Conservation (phyloP, 2,113 vertebrate species). For the Phyllostomus hastatus region DNA sequence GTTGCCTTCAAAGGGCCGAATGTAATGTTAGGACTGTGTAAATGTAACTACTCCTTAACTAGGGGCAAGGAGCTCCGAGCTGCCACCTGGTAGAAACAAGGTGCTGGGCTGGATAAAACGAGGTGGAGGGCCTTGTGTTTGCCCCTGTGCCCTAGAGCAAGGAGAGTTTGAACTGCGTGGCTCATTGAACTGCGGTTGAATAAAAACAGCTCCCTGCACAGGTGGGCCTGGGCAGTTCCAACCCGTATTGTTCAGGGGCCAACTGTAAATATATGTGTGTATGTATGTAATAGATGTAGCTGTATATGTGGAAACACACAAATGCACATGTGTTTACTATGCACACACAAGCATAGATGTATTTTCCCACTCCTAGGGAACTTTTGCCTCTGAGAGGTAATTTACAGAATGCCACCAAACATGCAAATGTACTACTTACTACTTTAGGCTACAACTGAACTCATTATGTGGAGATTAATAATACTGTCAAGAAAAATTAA, state of each 20-base stretch:
- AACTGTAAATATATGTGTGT: not conserved
- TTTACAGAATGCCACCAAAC: not conserved
- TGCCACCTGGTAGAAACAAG: too few species aligned
- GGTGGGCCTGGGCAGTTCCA: not conserved
- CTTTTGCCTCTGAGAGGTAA: not conserved
- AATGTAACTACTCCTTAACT: too few species aligned
- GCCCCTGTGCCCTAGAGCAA: not conserved
- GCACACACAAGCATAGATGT: not conserved
- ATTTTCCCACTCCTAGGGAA: not conserved
- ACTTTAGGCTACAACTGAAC: not conserved
- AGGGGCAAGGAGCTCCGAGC: too few species aligned
- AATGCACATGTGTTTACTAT: not conserved
- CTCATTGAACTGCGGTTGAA: not conserved
- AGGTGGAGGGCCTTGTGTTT: too few species aligned
- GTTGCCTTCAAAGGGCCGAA: too few species aligned
- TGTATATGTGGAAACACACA: not conserved
- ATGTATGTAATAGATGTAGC: not conserved
- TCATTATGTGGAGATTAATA: constrained; percentile 26
- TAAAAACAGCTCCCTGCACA: not conserved
- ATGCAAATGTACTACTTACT: not conserved
- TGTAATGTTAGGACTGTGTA: too few species aligned
- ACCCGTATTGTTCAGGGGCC: not conserved
- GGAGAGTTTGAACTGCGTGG: not conserved
- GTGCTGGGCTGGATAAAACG: too few species aligned
- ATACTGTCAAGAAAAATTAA: not conserved